A percentile compares a stretch with the other conserved stretches of the same genome.
These are phyloP conservation scores for Drosophila quadrilineata DNA, from an alignment of 1,140 invertebrate species.

Conservation along the genomic window DNA sequence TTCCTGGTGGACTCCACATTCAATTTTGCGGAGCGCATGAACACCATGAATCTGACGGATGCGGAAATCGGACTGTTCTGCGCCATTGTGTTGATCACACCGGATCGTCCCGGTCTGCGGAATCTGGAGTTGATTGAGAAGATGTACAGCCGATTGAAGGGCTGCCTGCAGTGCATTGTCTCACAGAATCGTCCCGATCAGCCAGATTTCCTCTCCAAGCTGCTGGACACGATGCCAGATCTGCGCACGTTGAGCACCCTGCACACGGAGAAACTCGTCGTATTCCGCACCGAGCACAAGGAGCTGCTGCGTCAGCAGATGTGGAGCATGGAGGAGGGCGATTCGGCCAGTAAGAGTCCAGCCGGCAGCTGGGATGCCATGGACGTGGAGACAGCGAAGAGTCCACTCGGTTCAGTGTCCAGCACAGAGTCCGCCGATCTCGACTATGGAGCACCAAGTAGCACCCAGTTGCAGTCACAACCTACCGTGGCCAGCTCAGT, in stretches of 20 bases:
- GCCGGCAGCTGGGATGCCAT: conserved; percentile 86
- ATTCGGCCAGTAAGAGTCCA: conserved; percentile 82
- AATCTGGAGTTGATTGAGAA: conserved; percentile 95
- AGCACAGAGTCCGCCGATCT: conserved; percentile 87
- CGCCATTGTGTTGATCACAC: conserved; percentile 96
- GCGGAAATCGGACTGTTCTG: conserved; percentile 97
- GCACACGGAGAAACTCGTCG: conserved; percentile 96
- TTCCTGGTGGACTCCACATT: conserved; percentile 98
- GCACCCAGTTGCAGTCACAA: conserved; percentile 81
- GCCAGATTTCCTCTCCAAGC: conserved; percentile 90
- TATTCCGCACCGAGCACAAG: conserved; percentile 94
- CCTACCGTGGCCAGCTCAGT: conserved; percentile 81
- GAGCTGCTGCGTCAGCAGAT: conserved; percentile 88
- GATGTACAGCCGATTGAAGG: conserved; percentile 94
- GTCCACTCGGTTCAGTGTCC: conserved; percentile 91
- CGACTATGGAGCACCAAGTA: conserved; percentile 83
- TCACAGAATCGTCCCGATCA: conserved; percentile 92
- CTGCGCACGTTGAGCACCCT: conserved; percentile 96
- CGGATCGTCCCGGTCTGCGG: conserved; percentile 94
- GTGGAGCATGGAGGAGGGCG: conserved; percentile 86
- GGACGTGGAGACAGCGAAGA: conserved; percentile 89
- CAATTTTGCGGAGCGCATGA: conserved; percentile 97
- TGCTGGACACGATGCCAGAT: conserved; percentile 97
- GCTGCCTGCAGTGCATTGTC: conserved; percentile 92
- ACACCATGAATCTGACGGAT: conserved; percentile 93